Evolutionary conservation across 2,113 vertebrate genomes (phyloP), one percentile per base, ranked within the genome.

Genomic region (Tyto alba): DNA sequence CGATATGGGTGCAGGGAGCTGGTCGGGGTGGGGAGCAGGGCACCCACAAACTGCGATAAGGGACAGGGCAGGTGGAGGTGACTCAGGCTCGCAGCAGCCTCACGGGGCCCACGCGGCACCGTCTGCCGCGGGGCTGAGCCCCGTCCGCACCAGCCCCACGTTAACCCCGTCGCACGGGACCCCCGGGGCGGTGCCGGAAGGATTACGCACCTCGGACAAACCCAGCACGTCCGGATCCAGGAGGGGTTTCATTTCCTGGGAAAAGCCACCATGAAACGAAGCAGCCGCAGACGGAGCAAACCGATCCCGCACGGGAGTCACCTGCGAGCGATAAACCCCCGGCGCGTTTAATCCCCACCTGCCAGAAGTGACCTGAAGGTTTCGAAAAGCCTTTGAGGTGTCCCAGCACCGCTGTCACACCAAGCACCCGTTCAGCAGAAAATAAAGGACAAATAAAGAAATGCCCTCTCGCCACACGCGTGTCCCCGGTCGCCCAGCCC

Each of bases 1-100:
- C 6, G 11, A 2, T 5, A 9, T 0, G 23, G 62, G 57, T 3
- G 55, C n/a, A 7, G 43, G 7, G 60, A 32, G 21, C 14, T 0
- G 26, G 48, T 16, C 9, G 19, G 69, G 69, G 45, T 6, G 34
- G 6, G 0, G 88, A 23, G 27, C 45, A 0, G 45, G 19, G 25
- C 45, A 14, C n/a, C 47, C 40, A 6, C 2, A 2, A 11, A 23
- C 52, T 15, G 22, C 9, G 27, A 52, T 41, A 80, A 69, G 82
- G 52, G 34, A 59, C 34, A 27, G 66, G 66, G n/a, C 13, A 1
- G 47, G 75, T 3, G 3, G 17, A 47, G 57, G 50, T 78, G 92
- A 90, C 50, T 83, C 88, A 73, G 73, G 21, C 73, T n/a, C 3
- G 2, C 16, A 0, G 3, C 19, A 5, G 40, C 18, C 5, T 47